A percentile compares a stretch with the other conserved stretches of the same genome.
Evolutionary conservation across 2,888 invertebrate species (phyloP).

Genomic region (Dyspetes luteomarginatus): DNA sequence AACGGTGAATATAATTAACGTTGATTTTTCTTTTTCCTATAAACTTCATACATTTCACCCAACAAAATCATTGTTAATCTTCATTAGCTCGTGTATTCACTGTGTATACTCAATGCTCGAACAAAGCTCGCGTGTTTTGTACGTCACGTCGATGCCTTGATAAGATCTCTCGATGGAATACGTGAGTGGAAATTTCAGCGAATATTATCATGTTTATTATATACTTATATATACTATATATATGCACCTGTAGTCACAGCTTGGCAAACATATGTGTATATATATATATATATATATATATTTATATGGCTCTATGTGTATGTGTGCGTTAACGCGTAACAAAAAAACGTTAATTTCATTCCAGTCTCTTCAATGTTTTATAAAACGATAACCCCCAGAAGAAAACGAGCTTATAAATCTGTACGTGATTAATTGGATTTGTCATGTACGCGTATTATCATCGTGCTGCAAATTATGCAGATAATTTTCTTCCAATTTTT

Average conservation of each 20-base stretch:
- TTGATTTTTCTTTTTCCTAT: slow-evolving; percentile 1
- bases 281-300: neutral
- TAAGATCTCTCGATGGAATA: slow-evolving; percentile 39
- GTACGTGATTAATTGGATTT: slow-evolving; percentile 6
- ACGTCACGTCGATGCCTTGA: slow-evolving; percentile 36
- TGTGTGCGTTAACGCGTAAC: no score
- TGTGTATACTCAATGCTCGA: neutral
- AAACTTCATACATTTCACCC: slow-evolving; percentile 7
- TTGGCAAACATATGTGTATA: no score
- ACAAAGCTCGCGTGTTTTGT: slow-evolving; percentile 10
- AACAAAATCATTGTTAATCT: slow-evolving; percentile 50
- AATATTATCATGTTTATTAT: slow-evolving; percentile 5
- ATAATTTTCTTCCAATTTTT: slow-evolving; percentile 27
- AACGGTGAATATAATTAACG: neutral
- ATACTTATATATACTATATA: neutral
- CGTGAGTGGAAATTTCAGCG: slow-evolving; percentile 31
- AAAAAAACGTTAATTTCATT: neutral
- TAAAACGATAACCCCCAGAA: neutral
- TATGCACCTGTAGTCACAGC: no score
- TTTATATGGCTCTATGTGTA: no score
- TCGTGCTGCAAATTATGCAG: slow-evolving; percentile 9
- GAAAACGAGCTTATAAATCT: neutral
- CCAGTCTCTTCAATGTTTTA: slow-evolving; percentile 11
- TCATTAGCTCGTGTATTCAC: slow-evolving; percentile 28
- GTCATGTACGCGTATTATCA: slow-evolving; percentile 1